These are phyloP conservation scores for Panurus biarmicus DNA, from an alignment of 2,113 vertebrate species.

Conservation along the genomic window DNA sequence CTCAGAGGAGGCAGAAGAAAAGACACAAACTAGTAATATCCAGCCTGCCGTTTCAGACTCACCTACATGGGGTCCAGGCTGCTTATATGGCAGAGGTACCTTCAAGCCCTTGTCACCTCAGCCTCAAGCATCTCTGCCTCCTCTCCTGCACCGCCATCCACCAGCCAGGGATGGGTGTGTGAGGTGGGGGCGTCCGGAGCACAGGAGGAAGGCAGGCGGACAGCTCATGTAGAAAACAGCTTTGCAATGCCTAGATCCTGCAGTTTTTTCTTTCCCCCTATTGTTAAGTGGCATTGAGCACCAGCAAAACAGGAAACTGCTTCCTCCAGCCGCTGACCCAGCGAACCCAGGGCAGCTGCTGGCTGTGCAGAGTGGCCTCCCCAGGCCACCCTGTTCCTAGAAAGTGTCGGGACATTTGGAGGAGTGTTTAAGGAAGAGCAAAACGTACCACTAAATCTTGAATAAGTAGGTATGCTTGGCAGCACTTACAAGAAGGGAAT, in stretches of 20 bases:
- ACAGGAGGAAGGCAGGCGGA: not conserved
- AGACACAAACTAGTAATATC: not conserved
- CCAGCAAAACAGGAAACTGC: constrained; percentile 72
- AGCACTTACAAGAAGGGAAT: not conserved
- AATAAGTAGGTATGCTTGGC: not conserved
- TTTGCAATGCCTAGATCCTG: constrained; percentile 41
- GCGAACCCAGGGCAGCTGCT: constrained; percentile 15
- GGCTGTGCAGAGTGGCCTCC: constrained; percentile 5
- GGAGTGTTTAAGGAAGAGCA: not conserved
- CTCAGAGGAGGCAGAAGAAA: not conserved
- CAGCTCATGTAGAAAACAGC: constrained; percentile 38
- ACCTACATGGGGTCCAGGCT: not conserved
- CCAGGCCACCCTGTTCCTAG: not conserved
- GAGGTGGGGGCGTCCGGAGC: not conserved
- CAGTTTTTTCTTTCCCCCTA: constrained; percentile 67
- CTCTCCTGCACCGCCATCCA: not conserved
- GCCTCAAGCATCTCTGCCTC: not conserved
- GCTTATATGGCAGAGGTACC: not conserved
- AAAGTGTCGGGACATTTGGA: constrained; percentile 31
- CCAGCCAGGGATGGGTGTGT: accelerated
- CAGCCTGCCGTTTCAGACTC: not conserved
- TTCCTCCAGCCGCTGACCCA: constrained; percentile 55
- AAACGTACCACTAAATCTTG: not conserved
- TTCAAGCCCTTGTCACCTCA: not conserved
- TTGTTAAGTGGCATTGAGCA: constrained; percentile 72